Percentiles rank a stretch among this genome's conserved stretches.
Conservation (phyloP, 1,140 invertebrate species). For the Listronotus bonariensis region DNA sequence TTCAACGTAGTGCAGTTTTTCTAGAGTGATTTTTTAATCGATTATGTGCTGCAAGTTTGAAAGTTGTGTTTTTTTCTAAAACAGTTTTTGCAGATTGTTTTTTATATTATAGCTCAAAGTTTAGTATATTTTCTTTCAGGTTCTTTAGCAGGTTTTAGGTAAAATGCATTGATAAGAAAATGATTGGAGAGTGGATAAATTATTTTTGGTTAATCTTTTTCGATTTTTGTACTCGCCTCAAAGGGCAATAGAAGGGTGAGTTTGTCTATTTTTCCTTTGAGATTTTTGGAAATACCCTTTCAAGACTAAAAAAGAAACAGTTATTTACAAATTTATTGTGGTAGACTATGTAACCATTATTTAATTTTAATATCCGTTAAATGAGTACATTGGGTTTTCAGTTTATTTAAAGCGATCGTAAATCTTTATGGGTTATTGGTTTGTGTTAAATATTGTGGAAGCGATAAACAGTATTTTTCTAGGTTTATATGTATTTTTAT, state of each 20-base stretch:
- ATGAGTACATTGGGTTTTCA: background rate
- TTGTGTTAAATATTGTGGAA: too few species aligned
- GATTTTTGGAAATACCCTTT: background rate
- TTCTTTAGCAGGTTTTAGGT: constrained; percentile 28
- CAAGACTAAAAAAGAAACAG: too few species aligned
- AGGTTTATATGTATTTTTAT: too few species aligned
- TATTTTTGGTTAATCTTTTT: constrained; percentile 39
- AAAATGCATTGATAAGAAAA: constrained; percentile 16
- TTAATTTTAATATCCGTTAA: background rate
- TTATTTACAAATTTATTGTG: too few species aligned
- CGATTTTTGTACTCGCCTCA: constrained; percentile 20
- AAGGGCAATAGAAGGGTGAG: constrained; percentile 24
- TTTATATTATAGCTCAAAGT: constrained; percentile 22
- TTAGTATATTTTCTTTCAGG: constrained; percentile 26
- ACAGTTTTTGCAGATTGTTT: constrained; percentile 28
- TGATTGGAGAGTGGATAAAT: constrained; percentile 36
- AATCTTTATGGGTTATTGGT: constrained; percentile 2
- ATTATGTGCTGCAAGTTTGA: constrained; percentile 28
- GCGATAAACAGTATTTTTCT: too few species aligned
- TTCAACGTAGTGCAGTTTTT: too few species aligned
- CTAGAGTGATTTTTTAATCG: background rate
- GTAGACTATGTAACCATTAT: too few species aligned
- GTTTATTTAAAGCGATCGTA: background rate
- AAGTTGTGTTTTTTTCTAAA: constrained; percentile 9
- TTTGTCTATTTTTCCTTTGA: background rate